Percentiles rank a stretch among this genome's conserved stretches.
These are phyloP conservation scores for Carabus problematicus DNA, from an alignment of 2,888 invertebrate species.

Conservation along the genomic window DNA sequence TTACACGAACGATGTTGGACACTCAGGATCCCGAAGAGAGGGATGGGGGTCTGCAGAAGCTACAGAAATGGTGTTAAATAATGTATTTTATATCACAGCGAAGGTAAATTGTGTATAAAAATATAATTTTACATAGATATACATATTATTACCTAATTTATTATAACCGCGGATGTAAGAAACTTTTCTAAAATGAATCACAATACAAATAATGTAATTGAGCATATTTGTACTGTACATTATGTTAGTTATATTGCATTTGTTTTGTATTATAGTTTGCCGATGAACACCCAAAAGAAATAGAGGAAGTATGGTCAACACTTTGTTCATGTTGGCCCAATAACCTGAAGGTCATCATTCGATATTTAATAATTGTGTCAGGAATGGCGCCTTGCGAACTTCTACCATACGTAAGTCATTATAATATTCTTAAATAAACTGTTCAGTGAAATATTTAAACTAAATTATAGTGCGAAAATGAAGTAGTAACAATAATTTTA, in stretches of 20 bases:
- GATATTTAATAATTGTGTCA: conserved; percentile 94
- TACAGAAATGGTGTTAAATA: conserved; percentile 99
- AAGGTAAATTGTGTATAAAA: conserved; percentile 69
- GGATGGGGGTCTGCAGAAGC: conserved; percentile 99
- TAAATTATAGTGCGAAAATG: conserved; percentile 7
- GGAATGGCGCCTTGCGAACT: conserved; percentile 97
- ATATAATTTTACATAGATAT: not conserved
- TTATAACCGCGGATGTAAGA: not conserved
- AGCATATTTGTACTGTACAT: not conserved
- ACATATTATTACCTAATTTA: conserved; percentile 11
- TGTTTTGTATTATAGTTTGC: conserved; percentile 73
- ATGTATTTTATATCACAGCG: conserved; percentile 96
- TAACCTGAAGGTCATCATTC: conserved; percentile 94
- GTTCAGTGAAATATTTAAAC: conserved; percentile 6
- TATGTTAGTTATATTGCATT: not conserved
- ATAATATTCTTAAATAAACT: not conserved
- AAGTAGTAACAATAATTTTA: conserved; percentile 25
- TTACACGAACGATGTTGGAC: conserved; percentile 65
- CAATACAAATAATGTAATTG: not conserved
- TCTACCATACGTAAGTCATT: conserved; percentile 85
- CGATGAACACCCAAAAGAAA: conserved; percentile 93
- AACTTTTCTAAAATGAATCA: not conserved
- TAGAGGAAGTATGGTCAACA: conserved; percentile 96
- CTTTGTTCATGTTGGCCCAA: conserved; percentile 96
- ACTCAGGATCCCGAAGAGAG: conserved; percentile 78